Conservation (phyloP, 1,140 invertebrate genomes). For the Piezodorus guildinii region DNA sequence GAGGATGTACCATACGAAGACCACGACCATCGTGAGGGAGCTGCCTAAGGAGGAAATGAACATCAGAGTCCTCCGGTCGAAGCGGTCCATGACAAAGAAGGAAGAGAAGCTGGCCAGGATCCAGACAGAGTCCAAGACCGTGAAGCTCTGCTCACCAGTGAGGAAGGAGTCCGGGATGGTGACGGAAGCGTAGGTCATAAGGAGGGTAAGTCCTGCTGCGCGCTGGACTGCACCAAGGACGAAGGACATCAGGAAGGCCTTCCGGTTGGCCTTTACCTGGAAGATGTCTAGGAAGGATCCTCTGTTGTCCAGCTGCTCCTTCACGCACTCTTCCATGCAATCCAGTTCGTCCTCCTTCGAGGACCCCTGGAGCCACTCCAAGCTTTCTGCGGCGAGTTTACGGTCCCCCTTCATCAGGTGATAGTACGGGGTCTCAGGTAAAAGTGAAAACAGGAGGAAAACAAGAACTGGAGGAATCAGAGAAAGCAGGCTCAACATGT, state of each 20-base stretch:
- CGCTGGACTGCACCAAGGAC: conserved; percentile 61
- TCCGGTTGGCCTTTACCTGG: conserved; percentile 31
- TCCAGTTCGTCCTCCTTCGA: conserved; percentile 21
- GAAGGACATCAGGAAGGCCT: conserved; percentile 49
- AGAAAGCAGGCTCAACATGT: conserved; percentile 49
- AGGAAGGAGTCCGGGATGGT: conserved; percentile 45
- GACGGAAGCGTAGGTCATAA: conserved; percentile 59
- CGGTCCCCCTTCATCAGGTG: conserved; percentile 47
- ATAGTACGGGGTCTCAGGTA: conserved; percentile 73
- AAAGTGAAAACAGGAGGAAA: conserved; percentile 50
- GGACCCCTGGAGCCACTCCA: conserved; percentile 48
- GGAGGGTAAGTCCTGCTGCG: conserved; percentile 57
- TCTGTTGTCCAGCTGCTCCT: conserved; percentile 21
- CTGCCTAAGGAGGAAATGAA: conserved; percentile 30
- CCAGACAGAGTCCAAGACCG: conserved; percentile 18
- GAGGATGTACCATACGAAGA: conserved; percentile 28
- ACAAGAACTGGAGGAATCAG: conserved; percentile 48
- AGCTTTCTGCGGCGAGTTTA: conserved; percentile 46
- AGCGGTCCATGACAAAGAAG: conserved; percentile 31
- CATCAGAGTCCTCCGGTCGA: conserved; percentile 37
- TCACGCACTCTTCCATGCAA: conserved; percentile 25
- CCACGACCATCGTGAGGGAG: conserved; percentile 18
- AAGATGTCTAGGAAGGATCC: conserved; percentile 19
- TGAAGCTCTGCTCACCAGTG: conserved; percentile 13
- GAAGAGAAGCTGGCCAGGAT: conserved; percentile 35